A percentile compares a stretch with the other conserved stretches of the same genome.
These are phyloP conservation scores for Ursus arctos DNA, from an alignment of 2,113 vertebrate genomes.

Conservation along the genomic window DNA sequence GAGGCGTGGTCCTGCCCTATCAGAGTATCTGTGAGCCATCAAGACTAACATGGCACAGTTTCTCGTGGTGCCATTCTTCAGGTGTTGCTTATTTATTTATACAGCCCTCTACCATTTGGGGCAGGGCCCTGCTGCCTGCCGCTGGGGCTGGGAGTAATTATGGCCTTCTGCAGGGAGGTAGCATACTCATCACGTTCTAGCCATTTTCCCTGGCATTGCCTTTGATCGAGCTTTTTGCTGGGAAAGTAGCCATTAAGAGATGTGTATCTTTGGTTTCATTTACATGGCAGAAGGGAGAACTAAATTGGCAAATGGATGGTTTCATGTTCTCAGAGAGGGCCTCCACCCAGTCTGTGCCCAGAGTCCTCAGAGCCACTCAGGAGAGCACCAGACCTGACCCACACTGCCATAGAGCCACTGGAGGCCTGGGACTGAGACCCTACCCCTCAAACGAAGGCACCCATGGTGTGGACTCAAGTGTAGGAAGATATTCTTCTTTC, in stretches of 20 bases:
- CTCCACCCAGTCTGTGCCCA: not conserved
- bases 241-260: constrained; percentile 78
- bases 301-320: not conserved
- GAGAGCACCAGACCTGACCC: not conserved
- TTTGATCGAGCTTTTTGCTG: constrained; percentile 73
- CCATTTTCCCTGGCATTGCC: not conserved
- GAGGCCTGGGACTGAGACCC: too few species aligned
- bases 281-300: constrained; percentile 38
- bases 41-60: not conserved
- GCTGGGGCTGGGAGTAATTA: constrained; percentile 65
- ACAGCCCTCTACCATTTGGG: not conserved
- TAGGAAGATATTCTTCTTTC: not conserved
- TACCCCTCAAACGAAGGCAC: not conserved
- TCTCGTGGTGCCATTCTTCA: not conserved
- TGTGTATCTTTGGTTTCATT: constrained; percentile 75
- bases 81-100: constrained; percentile 34
- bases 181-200: not conserved
- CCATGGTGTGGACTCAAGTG: accelerated
- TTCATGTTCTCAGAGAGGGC: constrained; percentile 26
- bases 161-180: constrained; percentile 32
- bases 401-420: not conserved
- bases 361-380: not conserved
- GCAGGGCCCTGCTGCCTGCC: not conserved
- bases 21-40: not conserved
- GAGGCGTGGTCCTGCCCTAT: not conserved